A percentile compares a stretch with the other conserved stretches of the same genome.
Conservation (phyloP, 2,113 vertebrate genomes). For the Callorhinus ursinus region DNA sequence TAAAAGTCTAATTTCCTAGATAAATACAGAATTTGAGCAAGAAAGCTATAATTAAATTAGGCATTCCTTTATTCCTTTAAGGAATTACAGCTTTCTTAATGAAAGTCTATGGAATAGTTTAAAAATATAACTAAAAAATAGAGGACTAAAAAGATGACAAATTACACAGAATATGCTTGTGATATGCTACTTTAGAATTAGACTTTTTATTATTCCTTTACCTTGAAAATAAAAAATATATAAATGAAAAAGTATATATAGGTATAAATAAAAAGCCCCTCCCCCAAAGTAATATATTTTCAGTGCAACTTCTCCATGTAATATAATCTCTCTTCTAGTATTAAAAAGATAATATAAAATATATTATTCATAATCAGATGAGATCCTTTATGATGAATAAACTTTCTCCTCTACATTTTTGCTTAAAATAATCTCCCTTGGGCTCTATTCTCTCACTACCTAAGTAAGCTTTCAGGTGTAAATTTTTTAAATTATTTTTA, state of each 20-base stretch:
- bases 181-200: background rate
- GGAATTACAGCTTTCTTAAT: background rate
- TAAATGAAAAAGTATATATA: background rate
- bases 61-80: background rate
- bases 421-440: background rate
- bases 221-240: background rate
- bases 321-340: background rate
- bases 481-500: background rate
- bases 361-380: background rate
- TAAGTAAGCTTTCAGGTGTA: background rate
- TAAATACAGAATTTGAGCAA: background rate
- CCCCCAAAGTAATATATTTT: background rate
- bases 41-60: background rate
- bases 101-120: background rate
- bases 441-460: background rate
- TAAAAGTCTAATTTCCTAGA: background rate
- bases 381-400: background rate
- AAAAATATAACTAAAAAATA: background rate
- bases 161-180: background rate
- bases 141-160: background rate
- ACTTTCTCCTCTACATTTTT: background rate
- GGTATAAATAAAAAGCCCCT: background rate
- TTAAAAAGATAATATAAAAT: background rate
- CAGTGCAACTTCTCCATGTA: background rate
- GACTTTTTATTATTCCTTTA: background rate